Conservation (phyloP, 2,888 invertebrate species). For the Rosalia funebris region DNA sequence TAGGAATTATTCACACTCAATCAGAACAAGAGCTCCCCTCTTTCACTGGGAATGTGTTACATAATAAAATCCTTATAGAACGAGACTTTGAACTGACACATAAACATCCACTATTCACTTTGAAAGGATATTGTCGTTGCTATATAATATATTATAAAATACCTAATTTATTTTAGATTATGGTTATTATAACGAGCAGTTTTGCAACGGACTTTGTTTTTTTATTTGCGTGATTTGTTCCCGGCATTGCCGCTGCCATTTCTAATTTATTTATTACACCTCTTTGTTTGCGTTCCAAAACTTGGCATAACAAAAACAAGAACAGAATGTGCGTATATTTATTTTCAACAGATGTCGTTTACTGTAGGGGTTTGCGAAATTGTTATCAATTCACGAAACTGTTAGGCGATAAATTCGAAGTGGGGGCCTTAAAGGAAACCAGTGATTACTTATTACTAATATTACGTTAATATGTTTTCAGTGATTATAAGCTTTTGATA, state of each 20-base stretch:
- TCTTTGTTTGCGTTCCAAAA: not conserved
- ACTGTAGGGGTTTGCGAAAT: too few species aligned
- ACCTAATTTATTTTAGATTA: conserved; percentile 4
- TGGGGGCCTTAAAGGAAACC: too few species aligned
- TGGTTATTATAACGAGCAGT: not conserved
- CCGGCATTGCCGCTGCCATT: not conserved
- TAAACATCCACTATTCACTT: not conserved
- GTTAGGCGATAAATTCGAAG: too few species aligned
- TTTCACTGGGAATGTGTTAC: not conserved
- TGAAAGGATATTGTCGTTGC: not conserved
- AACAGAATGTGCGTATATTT: not conserved
- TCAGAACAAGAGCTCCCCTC: not conserved
- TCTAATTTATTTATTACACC: conserved; percentile 2
- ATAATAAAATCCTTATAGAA: not conserved
- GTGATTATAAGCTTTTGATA: too few species aligned
- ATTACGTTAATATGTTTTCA: too few species aligned
- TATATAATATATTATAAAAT: conserved; percentile 2
- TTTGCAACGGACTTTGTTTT: not conserved
- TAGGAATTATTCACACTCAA: not conserved
- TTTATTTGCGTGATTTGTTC: not conserved
- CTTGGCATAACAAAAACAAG: not conserved
- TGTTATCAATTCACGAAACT: too few species aligned
- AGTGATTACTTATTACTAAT: too few species aligned
- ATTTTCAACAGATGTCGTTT: not conserved
- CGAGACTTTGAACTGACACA: not conserved